phyloP scores from a whole-genome alignment of 2,113 vertebrate genomes.

The Antechinus flavipes region DNA sequence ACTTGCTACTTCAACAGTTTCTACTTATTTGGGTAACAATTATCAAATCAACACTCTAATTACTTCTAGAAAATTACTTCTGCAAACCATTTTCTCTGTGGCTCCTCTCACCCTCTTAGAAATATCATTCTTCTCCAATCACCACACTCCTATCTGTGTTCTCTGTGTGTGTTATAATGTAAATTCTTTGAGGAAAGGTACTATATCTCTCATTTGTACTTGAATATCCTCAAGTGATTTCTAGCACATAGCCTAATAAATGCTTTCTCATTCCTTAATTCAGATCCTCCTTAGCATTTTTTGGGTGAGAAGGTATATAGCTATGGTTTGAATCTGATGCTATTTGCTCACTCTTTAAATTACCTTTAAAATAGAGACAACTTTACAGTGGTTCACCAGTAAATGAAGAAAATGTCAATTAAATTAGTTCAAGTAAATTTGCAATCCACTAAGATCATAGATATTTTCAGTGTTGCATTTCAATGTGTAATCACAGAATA shows the following conservation, averaged over 20 bases:
- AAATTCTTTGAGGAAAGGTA: background rate
- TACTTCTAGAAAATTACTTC: background rate
- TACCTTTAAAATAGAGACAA: conserved; percentile 6
- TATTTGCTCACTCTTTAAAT: background rate
- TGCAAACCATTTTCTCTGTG: background rate
- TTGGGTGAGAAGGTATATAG: background rate
- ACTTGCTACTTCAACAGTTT: background rate
- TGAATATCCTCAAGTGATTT: background rate
- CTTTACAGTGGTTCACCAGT: background rate
- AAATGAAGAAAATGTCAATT: conserved; percentile 5
- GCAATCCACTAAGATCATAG: background rate
- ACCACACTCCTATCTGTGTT: background rate
- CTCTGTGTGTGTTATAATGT: background rate
- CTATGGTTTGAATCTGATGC: background rate
- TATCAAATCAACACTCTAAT: background rate
- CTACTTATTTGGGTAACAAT: background rate
- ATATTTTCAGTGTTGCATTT: conserved; percentile 35
- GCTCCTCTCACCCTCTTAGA: background rate
- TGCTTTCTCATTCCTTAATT: background rate
- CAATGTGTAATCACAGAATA: background rate
- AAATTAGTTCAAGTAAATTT: conserved; percentile 3
- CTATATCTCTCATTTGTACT: background rate
- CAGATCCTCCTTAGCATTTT: background rate
- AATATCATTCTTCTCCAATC: background rate
- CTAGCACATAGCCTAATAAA: background rate